Evolutionary conservation across 2,888 invertebrate species (phyloP).

Genomic region (Carcina quercana): DNA sequence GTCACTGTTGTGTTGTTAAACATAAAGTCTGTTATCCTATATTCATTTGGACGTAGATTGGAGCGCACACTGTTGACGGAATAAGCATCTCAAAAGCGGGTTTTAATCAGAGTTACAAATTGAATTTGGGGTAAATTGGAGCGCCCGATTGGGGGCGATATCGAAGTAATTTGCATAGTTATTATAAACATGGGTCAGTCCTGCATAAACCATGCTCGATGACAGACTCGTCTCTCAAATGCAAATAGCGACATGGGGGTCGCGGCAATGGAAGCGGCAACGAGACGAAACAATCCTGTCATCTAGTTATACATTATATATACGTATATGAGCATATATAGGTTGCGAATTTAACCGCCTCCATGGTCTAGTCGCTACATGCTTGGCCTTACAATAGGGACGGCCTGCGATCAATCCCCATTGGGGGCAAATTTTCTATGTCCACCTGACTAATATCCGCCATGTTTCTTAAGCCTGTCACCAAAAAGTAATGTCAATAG

Average conservation of each 20-base stretch:
- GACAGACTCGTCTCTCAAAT: constrained; percentile 57
- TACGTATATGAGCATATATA: not conserved
- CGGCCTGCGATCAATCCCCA: not conserved
- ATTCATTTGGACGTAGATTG: too few species aligned
- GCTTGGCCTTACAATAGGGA: not conserved
- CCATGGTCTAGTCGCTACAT: not conserved
- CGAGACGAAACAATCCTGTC: not conserved
- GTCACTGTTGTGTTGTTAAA: too few species aligned
- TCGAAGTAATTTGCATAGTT: constrained; percentile 71
- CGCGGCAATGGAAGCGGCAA: not conserved
- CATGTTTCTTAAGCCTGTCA: too few species aligned
- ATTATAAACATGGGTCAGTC: constrained; percentile 70
- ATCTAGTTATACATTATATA: not conserved
- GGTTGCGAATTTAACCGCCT: not conserved
- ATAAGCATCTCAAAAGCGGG: constrained; percentile 54
- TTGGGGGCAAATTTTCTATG: too few species aligned
- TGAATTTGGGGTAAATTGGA: constrained; percentile 60
- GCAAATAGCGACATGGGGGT: constrained; percentile 34
- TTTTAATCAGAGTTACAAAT: constrained; percentile 69
- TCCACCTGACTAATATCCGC: too few species aligned
- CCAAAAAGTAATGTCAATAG: too few species aligned
- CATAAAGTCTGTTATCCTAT: too few species aligned
- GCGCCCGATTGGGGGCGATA: constrained; percentile 57
- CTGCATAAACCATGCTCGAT: constrained; percentile 59
- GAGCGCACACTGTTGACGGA: too few species aligned